Evolutionary conservation across 2,797 vertebrate species (phyloP).

Genomic region (Cetoscarus ocellatus): DNA sequence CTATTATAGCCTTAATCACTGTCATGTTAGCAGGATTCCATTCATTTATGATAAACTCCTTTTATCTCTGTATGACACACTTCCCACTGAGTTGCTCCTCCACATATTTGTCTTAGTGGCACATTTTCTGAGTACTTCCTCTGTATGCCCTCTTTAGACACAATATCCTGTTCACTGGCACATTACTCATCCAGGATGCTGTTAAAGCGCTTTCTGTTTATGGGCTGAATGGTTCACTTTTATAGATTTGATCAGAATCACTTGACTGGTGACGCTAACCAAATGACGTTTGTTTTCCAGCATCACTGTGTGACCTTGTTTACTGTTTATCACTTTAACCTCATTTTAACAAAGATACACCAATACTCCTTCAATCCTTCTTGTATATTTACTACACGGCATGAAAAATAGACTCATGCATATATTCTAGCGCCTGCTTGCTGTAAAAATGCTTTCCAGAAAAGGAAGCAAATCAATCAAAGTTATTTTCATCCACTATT

Average conservation of each 20-base stretch:
- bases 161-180: conserved; percentile 1
- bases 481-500: conserved; percentile 58
- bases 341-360: background rate
- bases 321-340: conserved; percentile 24
- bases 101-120: background rate
- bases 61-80: background rate
- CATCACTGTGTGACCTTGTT: conserved; percentile 7
- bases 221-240: conserved; percentile 14
- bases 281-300: background rate
- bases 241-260: conserved; percentile 16
- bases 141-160: background rate
- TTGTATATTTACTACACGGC: conserved; percentile 40
- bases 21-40: too few relatives aligned
- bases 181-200: conserved; percentile 3
- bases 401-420: conserved; percentile 17
- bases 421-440: conserved; percentile 5
- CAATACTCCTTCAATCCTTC: conserved; percentile 21
- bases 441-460: conserved; percentile 40
- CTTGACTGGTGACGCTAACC: conserved; percentile 18
- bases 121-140: conserved; percentile 10
- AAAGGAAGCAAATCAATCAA: conserved; percentile 51
- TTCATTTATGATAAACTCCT: too few relatives aligned
- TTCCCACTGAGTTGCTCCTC: conserved; percentile 15
- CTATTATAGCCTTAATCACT: too few relatives aligned
- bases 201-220: conserved; percentile 10